Conservation (phyloP, 2,888 invertebrate genomes). For the Dasysyrphus tricinctus region DNA sequence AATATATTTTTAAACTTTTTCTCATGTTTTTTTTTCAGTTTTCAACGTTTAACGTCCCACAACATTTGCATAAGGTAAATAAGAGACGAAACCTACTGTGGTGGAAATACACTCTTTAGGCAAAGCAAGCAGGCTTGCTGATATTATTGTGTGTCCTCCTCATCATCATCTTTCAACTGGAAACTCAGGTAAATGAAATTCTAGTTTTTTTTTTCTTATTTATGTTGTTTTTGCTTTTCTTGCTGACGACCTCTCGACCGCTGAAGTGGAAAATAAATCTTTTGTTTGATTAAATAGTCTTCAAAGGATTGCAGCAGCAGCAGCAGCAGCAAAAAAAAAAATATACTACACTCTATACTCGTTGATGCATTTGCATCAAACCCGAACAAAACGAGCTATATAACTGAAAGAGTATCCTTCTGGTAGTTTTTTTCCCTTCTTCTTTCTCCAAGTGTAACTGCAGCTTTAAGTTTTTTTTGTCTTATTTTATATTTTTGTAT, state of each 20-base stretch:
- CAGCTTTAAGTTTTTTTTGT: slow-evolving; percentile 43
- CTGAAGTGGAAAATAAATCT: slow-evolving; percentile 25
- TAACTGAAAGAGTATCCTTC: slow-evolving; percentile 28
- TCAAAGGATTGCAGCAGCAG: background rate
- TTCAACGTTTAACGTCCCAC: slow-evolving; percentile 26
- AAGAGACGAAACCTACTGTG: slow-evolving; percentile 6
- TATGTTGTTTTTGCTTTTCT: background rate
- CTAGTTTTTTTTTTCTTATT: background rate
- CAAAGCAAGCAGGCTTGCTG: slow-evolving; percentile 26
- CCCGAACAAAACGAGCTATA: background rate
- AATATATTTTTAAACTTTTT: slow-evolving; percentile 14
- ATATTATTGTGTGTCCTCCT: slow-evolving; percentile 19
- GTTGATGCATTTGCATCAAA: slow-evolving; percentile 26
- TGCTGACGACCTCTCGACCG: slow-evolving; percentile 12
- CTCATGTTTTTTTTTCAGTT: slow-evolving; percentile 23
- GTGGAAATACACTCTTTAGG: slow-evolving; percentile 7
- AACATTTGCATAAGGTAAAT: slow-evolving; percentile 42
- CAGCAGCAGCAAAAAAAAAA: background rate
- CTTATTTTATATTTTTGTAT: background rate
- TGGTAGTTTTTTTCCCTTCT: background rate
- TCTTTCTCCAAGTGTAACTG: slow-evolving; percentile 20
- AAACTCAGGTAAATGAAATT: slow-evolving; percentile 64
- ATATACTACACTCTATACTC: background rate
- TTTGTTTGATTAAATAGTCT: slow-evolving; percentile 60
- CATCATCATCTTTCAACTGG: slow-evolving; percentile 44